A percentile compares a stretch with the other conserved stretches of the same genome.
phyloP scores from a whole-genome alignment of 2,888 invertebrate species.

The Harpagoxenus sublaevis region DNA sequence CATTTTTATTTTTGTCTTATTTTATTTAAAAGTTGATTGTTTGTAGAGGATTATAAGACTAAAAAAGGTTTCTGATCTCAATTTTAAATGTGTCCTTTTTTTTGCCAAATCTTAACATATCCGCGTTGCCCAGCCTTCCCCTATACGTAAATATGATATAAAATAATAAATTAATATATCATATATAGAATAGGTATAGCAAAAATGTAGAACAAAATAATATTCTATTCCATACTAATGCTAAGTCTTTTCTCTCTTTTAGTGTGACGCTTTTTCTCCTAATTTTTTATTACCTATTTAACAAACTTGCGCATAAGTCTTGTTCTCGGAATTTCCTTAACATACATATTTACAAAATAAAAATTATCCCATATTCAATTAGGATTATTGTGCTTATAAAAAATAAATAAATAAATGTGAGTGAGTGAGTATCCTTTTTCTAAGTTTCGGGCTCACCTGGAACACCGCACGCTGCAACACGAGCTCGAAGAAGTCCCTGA shows the following conservation, averaged over 20 bases:
- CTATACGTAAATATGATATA: not conserved
- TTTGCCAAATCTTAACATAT: no score
- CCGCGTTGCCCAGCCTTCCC: no score
- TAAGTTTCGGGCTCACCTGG: constrained; percentile 84
- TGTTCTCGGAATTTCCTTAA: not conserved
- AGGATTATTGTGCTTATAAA: not conserved
- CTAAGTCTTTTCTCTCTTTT: not conserved
- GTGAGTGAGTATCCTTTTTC: not conserved
- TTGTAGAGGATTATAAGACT: no score
- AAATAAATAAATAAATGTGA: not conserved
- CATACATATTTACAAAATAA: not conserved
- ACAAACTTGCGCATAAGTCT: not conserved
- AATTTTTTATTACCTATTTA: not conserved
- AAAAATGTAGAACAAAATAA: not conserved
- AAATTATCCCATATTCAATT: not conserved
- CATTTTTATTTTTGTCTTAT: no score
- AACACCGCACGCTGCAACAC: constrained; percentile 92
- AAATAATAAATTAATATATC: not conserved
- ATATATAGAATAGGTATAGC: not conserved
- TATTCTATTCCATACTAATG: not conserved
- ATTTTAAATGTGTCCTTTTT: no score
- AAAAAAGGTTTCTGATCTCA: no score
- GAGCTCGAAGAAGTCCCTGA: constrained; percentile 90
- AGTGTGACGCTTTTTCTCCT: not conserved
- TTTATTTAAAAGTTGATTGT: no score